Percentiles rank a stretch among this genome's conserved stretches.
These are phyloP conservation scores for Maccullochella peelii DNA, from an alignment of 2,113 vertebrate genomes.

Conservation along the genomic window DNA sequence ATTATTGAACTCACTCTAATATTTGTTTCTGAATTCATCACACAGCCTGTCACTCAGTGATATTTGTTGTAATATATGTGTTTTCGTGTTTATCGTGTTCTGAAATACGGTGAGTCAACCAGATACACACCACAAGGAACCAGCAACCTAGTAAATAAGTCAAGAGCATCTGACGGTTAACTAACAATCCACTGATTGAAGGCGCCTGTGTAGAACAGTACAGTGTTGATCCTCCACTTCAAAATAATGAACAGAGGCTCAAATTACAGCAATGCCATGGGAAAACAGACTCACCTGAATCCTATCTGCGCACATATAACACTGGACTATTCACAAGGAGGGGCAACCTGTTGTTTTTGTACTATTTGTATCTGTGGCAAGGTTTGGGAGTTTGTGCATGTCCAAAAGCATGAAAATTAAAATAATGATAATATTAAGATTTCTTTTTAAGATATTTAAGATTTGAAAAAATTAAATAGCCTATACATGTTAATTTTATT, in stretches of 20 bases:
- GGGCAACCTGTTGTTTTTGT: neutral
- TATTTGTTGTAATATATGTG: neutral
- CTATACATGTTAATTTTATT: neutral
- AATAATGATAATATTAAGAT: neutral
- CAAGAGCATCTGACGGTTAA: neutral
- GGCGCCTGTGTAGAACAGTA: neutral
- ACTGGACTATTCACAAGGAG: accelerated
- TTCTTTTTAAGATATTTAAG: too few species aligned
- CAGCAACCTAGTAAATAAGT: neutral
- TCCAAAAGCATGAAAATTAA: neutral
- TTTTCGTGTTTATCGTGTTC: neutral
- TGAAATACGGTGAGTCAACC: neutral
- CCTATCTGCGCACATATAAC: neutral
- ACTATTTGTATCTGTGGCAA: neutral
- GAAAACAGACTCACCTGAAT: slow-evolving; percentile 2
- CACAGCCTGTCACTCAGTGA: neutral
- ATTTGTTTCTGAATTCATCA: neutral
- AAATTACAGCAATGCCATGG: neutral
- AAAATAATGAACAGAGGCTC: slow-evolving; percentile 11
- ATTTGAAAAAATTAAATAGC: neutral
- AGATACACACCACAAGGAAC: neutral
- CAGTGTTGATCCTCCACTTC: neutral
- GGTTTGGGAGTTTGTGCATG: neutral
- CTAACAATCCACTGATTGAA: neutral
- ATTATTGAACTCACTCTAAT: neutral